phyloP scores from a whole-genome alignment of 2,888 invertebrate species.

The Autographa pulchrina region DNA sequence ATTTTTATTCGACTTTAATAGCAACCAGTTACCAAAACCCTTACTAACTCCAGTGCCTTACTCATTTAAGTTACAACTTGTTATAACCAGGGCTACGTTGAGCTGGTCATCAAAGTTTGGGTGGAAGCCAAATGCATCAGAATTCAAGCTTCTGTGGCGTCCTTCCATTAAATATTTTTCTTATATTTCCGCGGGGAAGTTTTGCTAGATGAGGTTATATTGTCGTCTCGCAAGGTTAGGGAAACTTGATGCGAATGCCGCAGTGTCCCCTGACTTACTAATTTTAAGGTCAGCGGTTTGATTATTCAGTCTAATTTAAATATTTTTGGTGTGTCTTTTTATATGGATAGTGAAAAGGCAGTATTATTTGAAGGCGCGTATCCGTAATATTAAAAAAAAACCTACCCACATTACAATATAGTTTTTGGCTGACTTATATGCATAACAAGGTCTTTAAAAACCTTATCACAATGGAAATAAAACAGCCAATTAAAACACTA shows the following conservation, averaged over 20 bases:
- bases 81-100: constrained; percentile 28
- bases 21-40: constrained; percentile 29
- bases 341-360: background rate
- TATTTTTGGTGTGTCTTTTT: background rate
- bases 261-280: background rate
- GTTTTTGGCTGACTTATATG: no score
- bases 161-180: constrained; percentile 49
- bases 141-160: constrained; percentile 49
- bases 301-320: background rate
- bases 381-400: no score
- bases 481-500: background rate
- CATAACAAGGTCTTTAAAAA: background rate
- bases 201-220: constrained; percentile 42
- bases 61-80: constrained; percentile 15
- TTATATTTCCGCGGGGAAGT: constrained; percentile 41
- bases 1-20: constrained; percentile 35
- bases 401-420: no score
- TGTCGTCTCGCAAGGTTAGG: constrained; percentile 24
- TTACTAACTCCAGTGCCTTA: constrained; percentile 18
- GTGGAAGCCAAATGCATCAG: constrained; percentile 55
- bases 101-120: constrained; percentile 44
- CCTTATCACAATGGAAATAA: background rate
- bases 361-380: no score
- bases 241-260: background rate
- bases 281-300: background rate